Conservation (phyloP, 1,140 invertebrate genomes). For the Palaemon carinicauda region DNA sequence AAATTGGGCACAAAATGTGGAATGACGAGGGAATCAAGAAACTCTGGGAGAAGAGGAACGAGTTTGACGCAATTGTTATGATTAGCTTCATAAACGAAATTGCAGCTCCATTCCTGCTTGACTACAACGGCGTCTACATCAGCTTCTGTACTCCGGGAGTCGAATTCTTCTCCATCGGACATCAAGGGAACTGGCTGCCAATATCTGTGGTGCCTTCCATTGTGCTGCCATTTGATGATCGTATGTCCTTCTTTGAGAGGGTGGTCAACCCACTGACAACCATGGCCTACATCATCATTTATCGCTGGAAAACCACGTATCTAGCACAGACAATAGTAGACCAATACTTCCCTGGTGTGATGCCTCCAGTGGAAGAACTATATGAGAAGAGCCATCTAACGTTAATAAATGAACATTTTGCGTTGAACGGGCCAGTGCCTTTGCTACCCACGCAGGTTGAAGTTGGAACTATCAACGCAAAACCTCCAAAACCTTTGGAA, state of each 20-base stretch:
- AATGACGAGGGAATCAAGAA: slow-evolving; percentile 40
- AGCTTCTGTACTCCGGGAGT: slow-evolving; percentile 41
- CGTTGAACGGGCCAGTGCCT: slow-evolving; percentile 37
- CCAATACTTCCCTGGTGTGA: neutral
- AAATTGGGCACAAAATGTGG: slow-evolving; percentile 34
- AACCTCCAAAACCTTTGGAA: neutral
- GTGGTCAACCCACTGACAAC: neutral
- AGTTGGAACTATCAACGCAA: slow-evolving; percentile 44
- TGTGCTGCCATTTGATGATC: slow-evolving; percentile 67
- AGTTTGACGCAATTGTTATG: slow-evolving; percentile 32
- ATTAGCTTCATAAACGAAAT: slow-evolving; percentile 42
- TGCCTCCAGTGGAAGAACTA: neutral
- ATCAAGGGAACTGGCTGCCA: slow-evolving; percentile 63
- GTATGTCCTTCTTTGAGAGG: slow-evolving; percentile 71
- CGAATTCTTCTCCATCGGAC: neutral
- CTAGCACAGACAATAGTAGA: too few species aligned
- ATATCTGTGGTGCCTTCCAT: slow-evolving; percentile 71
- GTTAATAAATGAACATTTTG: slow-evolving; percentile 39
- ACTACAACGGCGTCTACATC: slow-evolving; percentile 35
- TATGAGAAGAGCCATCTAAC: slow-evolving; percentile 12
- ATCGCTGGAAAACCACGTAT: too few species aligned
- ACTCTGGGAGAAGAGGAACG: slow-evolving; percentile 15
- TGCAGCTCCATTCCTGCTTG: slow-evolving; percentile 33
- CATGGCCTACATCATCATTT: too few species aligned
- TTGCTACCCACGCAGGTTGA: slow-evolving; percentile 47